phyloP scores from a whole-genome alignment of 2,113 vertebrate genomes.

The Neomonachus schauinslandi region DNA sequence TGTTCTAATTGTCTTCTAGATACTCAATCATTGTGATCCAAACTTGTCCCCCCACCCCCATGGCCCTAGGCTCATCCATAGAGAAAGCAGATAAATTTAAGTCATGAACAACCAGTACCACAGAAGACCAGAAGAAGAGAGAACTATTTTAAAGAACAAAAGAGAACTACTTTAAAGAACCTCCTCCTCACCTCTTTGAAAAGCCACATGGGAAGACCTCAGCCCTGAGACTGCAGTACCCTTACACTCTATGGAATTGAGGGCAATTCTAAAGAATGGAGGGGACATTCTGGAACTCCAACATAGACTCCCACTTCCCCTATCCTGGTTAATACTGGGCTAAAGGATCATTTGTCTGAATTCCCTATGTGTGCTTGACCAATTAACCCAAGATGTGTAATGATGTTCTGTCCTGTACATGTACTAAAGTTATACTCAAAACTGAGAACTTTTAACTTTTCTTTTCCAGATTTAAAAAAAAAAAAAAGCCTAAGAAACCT shows the following conservation, averaged over 20 bases:
- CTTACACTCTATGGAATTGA: not conserved
- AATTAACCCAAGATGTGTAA: not conserved
- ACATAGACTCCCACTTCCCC: not conserved
- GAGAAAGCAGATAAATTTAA: not conserved
- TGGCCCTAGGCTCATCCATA: fast-evolving
- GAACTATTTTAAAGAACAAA: not conserved
- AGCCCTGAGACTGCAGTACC: not conserved
- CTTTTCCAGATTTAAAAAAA: not conserved
- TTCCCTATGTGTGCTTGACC: not conserved
- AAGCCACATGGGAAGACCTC: not conserved
- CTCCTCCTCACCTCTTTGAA: not conserved
- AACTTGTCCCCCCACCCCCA: not conserved
- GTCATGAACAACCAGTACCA: not conserved
- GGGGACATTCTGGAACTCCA: not conserved
- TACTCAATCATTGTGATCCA: too few relatives aligned
- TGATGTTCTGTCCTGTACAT: too few relatives aligned
- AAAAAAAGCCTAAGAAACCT: not conserved
- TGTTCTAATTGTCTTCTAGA: not conserved
- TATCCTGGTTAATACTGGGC: not conserved
- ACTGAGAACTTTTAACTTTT: not conserved
- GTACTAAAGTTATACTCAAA: not conserved
- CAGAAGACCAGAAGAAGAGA: not conserved
- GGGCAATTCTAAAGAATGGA: not conserved
- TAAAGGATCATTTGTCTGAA: not conserved
- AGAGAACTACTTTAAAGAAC: not conserved